Evolutionary conservation across 2,797 vertebrate genomes (phyloP), one percentile per base, ranked within the genome.

Genomic region (Anolis apletophallus): DNA sequence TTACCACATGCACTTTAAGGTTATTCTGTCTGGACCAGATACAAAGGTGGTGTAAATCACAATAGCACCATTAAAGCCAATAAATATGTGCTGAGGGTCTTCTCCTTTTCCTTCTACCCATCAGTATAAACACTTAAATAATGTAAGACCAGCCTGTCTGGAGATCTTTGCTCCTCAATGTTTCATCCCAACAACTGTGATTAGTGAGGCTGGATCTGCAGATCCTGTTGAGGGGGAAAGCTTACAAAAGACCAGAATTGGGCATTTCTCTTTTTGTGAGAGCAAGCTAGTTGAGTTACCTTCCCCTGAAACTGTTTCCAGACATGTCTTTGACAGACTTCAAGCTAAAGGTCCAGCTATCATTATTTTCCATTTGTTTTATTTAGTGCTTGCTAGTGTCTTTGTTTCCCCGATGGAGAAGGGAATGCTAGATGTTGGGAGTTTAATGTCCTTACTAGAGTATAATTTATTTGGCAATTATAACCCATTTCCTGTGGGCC

Each of bases 31-130:
- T 91, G 80, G 91, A 90, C 61, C 55, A 90, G 74, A 87, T 85
- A 57, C 78, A 93, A 90, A 90, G 80, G 80, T 91, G 93, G 55
- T 86, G 89, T 89, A 89, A 52, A 17, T 89, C 93, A 88, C 88
- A 74, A 59, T 83, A 55, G 71, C 81, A 85, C 87, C 75, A 93
- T 36, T 83, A 80, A 90, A 85, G 80, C 83, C 59, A 90, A 64
- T 82, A 76, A 91, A 83, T 84, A 81, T 86, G 40, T 93, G 89
- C 91, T 91, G 83, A 92, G 88, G 91, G 89, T 88, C 85, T 87
- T 80, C 67, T 86, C 57, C 71, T 78, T 26, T 64, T 74, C 19
- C 73, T 81, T 52, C 81, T 89, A 71, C 32, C 76, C 69, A 78
- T 88, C 54, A 8, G 89, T 91, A 86, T 83, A 84, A 84, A 69